Percentiles rank a stretch among this genome's conserved stretches.
These are phyloP conservation scores for Rhynchomys soricoides DNA, from an alignment of 2,113 vertebrate genomes.

Conservation along the genomic window DNA sequence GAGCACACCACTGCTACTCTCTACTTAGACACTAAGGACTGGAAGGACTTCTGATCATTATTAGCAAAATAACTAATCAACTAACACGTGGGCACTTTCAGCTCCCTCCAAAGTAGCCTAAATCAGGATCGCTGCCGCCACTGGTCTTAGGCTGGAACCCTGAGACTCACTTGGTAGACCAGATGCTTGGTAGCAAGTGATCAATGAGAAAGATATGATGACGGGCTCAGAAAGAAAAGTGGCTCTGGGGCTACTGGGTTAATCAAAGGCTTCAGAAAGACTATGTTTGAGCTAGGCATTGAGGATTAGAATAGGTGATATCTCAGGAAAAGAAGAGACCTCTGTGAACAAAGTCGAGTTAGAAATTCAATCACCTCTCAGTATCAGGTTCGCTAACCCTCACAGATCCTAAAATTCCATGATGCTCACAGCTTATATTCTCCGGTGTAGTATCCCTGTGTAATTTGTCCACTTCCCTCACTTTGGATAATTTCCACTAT, in stretches of 20 bases:
- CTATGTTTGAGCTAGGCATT: not conserved
- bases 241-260: not conserved
- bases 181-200: not conserved
- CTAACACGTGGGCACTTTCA: not conserved
- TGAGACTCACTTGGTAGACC: not conserved
- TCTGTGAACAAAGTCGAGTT: not conserved
- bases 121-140: not conserved
- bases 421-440: not conserved
- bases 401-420: not conserved
- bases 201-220: not conserved
- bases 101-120: not conserved
- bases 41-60: not conserved
- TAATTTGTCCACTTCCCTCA: not conserved
- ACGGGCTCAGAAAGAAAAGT: not conserved
- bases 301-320: not conserved
- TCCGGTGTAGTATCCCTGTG: not conserved
- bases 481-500: not conserved
- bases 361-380: not conserved
- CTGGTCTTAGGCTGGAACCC: not conserved
- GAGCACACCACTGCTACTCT: not conserved
- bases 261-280: not conserved
- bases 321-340: not conserved
- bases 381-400: not conserved
- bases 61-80: conserved; percentile 1
- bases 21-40: not conserved